A percentile compares a stretch with the other conserved stretches of the same genome.
Conservation (phyloP, 2,797 vertebrate species). For the Novumbra hubbsi region DNA sequence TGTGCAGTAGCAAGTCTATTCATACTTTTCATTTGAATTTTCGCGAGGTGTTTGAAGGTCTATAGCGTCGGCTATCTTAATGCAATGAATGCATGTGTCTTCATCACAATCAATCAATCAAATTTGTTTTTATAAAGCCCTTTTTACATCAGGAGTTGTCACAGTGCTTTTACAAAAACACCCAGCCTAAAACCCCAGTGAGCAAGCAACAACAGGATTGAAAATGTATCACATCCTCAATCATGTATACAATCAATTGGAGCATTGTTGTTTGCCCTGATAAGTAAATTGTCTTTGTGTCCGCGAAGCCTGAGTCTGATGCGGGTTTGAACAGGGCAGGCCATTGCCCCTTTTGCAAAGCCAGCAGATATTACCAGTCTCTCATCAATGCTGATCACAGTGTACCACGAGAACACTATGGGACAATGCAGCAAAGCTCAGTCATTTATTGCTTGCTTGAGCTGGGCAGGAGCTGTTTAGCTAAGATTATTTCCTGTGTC, state of each 20-base stretch:
- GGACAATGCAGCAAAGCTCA: slow-evolving; percentile 36
- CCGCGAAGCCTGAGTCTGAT: neutral
- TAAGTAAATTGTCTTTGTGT: neutral
- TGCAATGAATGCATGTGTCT: neutral
- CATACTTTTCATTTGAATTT: neutral
- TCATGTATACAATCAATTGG: neutral
- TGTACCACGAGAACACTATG: slow-evolving; percentile 20
- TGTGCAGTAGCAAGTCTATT: neutral
- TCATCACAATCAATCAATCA: too few species aligned
- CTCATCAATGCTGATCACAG: slow-evolving; percentile 47
- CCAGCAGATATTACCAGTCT: slow-evolving; percentile 18
- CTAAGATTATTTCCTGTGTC: slow-evolving; percentile 1
- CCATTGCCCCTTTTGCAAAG: slow-evolving; percentile 51
- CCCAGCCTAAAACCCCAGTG: too few species aligned
- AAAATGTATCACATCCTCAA: too few species aligned
- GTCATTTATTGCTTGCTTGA: slow-evolving; percentile 16
- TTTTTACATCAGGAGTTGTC: too few species aligned
- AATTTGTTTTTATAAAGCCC: too few species aligned
- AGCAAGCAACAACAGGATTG: too few species aligned
- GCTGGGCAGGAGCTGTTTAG: slow-evolving; percentile 24
- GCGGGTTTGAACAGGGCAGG: slow-evolving; percentile 36
- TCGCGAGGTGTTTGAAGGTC: neutral
- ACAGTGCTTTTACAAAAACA: too few species aligned
- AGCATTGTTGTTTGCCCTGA: neutral
- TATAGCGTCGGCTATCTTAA: neutral